Evolutionary conservation across 2,888 invertebrate species (phyloP), one percentile per base, ranked within the genome.

Genomic region (Nemotelus nigrinus): DNA sequence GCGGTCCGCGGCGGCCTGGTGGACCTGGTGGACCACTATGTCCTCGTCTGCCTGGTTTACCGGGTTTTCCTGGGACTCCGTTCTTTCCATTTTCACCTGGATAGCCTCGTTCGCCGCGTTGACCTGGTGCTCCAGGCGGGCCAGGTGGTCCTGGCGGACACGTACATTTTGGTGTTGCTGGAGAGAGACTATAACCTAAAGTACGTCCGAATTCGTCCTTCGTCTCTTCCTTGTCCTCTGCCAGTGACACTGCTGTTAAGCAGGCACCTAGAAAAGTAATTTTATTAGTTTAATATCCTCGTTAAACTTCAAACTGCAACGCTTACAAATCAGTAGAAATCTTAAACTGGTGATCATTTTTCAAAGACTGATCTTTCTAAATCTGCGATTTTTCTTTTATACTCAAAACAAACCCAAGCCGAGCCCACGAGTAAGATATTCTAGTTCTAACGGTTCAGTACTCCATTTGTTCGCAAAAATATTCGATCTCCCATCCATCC

Each of bases 31-130:
- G 48, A 3, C 74, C 74, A 47, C 47, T 25, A 8, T 10, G 6
- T n/a, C 74, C 74, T 41, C 50, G 25, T 10, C 50, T 60, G 39
- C 74, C 74, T 48, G 74, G 74, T 47, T 43, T 60, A 4, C 74
- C 74, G 4, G 74, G 39, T n/a, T 60, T 64, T 47, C 78, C 78
- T n/a, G 57, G 47, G 6, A 39, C 25, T 2, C 78, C 78, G 25
- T 53, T 63, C 8, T 67, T 50, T 5, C 91, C 94, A 72, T 90
- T 87, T 77, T 91, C 89, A n/a, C 93, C 93, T 83, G 93, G 93
- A 83, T 93, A 93, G 50, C 94, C 94, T 25, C 91, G 89, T 80
- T 93, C 87, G 64, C 94, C 93, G 0, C 92, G 90, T 60, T 90
- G 89, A 4, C 93, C 93, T 77, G 89, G 88, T 84, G 92, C 92